Evolutionary conservation across 2,888 invertebrate species (phyloP).

Genomic region (Caenorhabditis imperialis): DNA sequence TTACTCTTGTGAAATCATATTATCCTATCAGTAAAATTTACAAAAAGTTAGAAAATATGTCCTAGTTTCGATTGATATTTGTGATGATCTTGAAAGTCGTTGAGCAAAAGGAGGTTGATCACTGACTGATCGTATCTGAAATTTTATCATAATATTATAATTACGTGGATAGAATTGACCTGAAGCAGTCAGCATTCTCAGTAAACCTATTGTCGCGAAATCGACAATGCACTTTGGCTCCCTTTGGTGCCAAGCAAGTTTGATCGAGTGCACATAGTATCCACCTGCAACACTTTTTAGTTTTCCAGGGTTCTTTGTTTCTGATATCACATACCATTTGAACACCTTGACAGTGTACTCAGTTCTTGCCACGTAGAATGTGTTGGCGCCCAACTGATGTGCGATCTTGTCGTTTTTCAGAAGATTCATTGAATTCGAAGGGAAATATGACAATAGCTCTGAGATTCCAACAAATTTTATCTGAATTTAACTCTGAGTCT

Average conservation of each 20-base stretch:
- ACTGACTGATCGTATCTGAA: conserved; percentile 44
- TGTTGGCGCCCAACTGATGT: conserved; percentile 23
- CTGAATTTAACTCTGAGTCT: neutral
- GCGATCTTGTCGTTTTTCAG: conserved; percentile 9
- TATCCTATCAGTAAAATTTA: neutral
- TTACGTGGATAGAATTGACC: neutral
- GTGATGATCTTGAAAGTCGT: conserved; percentile 16
- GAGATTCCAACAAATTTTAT: neutral
- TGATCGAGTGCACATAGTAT: conserved; percentile 20
- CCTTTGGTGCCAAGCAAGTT: conserved; percentile 24
- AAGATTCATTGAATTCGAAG: neutral
- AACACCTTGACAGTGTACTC: conserved; percentile 11
- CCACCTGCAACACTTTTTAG: conserved; percentile 3
- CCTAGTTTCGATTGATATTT: conserved; percentile 3
- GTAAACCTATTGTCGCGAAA: conserved; percentile 11
- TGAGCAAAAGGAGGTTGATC: conserved; percentile 23
- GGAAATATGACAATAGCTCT: conserved; percentile 23
- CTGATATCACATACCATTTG: conserved; percentile 20
- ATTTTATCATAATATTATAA: neutral
- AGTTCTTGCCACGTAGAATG: conserved; percentile 25
- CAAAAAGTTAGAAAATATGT: neutral
- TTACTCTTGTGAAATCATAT: no score
- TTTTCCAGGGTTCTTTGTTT: neutral
- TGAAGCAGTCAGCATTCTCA: conserved; percentile 19
- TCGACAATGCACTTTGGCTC: conserved; percentile 7